Base-by-base conservation (phyloP, 1,140 invertebrate genomes). In the Atta texana region DNA sequence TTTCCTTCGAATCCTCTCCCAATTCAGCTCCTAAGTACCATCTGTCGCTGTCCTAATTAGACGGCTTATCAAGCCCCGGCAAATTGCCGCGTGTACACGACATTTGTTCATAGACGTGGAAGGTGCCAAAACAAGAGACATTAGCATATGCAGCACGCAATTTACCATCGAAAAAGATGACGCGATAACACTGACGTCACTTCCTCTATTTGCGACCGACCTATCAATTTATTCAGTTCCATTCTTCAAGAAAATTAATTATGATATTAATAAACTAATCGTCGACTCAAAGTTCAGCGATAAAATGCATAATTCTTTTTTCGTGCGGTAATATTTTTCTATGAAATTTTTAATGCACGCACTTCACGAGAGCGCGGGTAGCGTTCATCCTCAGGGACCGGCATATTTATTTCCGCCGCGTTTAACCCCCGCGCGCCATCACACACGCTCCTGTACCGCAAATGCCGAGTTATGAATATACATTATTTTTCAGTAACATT, bases 1-100 rank as follows among this genome's bases (percentile, higher is more conserved):
- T 57, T 78, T 78, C 34, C 81, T 72, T 71, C 12, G 21, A 78
- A 78, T 85, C 85, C 53, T 49, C 53, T 24, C 31, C 10, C 59
- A 72, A 85, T 78, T 72, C 80, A 49, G 34, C 3, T 24, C 44
- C 88, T 74, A 90, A 89, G 57, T 74, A 57, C 72, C 88, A 89
- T 90, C 87, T 82, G 87, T 88, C 84, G 88, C 49, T 87, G 84
- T 89, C 64, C 84, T 87, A 90, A 90, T 90, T 90, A 90, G 84
- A 74, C 76, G 59, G 88, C 77, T 90, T 90, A 90, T 89, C 88
- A 51, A 61, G 76, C 39, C 64, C 28, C 53, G 75, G 69, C 51
- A 82, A 86, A 89, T 89, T 89, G 87, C 88, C 55, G 82, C 61
- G 57, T 55, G 86, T 59, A 39, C 49, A 59, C 66, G 63, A 68